Evolutionary conservation across 2,113 vertebrate species (phyloP).

Genomic region (Sciurus niger): DNA sequence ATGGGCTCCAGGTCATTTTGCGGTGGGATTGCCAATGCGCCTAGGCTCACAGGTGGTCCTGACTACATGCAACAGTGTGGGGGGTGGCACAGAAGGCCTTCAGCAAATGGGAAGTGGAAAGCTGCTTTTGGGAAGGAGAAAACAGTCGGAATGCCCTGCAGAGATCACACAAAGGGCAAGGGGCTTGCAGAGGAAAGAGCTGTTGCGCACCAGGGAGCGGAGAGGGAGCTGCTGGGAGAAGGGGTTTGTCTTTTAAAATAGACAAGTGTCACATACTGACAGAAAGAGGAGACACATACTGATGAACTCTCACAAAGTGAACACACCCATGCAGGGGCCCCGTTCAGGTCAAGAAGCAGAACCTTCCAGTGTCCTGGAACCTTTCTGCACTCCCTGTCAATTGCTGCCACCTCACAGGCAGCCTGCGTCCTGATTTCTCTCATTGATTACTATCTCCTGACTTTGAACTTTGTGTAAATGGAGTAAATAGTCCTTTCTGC

Average conservation of each 20-base stretch:
- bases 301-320: background rate
- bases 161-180: background rate
- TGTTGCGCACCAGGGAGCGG: no score
- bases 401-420: background rate
- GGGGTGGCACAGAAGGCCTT: background rate
- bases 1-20: background rate
- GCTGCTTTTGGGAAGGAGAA: background rate
- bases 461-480: background rate
- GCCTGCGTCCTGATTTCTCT: background rate
- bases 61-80: background rate
- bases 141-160: background rate
- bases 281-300: background rate
- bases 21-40: background rate
- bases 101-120: rapidly evolving
- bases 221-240: background rate
- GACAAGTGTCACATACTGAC: background rate
- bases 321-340: background rate
- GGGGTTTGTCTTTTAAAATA: background rate
- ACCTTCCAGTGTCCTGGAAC: background rate
- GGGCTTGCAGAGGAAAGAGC: background rate
- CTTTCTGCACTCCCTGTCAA: background rate
- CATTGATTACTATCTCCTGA: background rate
- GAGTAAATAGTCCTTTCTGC: background rate
- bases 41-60: background rate
- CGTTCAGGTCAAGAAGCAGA: background rate